phyloP scores from a whole-genome alignment of 2,888 invertebrate species.

The Villa cingulata region DNA sequence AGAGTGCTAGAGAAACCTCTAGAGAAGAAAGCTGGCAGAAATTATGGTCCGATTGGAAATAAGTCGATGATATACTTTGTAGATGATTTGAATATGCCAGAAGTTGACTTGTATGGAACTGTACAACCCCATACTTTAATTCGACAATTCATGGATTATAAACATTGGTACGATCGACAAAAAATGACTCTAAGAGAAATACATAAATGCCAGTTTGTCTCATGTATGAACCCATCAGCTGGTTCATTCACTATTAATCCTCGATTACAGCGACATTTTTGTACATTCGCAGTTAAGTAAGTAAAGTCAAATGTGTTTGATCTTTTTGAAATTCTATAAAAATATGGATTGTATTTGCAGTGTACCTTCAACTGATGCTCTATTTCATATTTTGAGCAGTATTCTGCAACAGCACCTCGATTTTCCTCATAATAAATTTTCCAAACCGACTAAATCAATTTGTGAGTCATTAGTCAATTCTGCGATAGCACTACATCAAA shows the following conservation, averaged over 20 bases:
- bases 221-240: slow-evolving; percentile 94
- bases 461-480: slow-evolving; percentile 50
- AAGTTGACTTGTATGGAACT: slow-evolving; percentile 86
- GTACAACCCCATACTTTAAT: slow-evolving; percentile 91
- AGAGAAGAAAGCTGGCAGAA: slow-evolving; percentile 89
- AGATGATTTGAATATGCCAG: slow-evolving; percentile 96
- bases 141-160: slow-evolving; percentile 84
- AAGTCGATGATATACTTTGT: slow-evolving; percentile 87
- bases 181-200: slow-evolving; percentile 82
- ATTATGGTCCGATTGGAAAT: slow-evolving; percentile 86
- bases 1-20: slow-evolving; percentile 77
- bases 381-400: slow-evolving; percentile 69
- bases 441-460: slow-evolving; percentile 32
- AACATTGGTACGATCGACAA: slow-evolving; percentile 86
- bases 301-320: too few species aligned
- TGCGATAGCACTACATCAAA: slow-evolving; percentile 63
- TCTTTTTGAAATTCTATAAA: too few species aligned
- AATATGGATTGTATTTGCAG: slow-evolving; percentile 38
- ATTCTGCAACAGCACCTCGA: slow-evolving; percentile 66
- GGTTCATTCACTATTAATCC: slow-evolving; percentile 91
- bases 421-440: slow-evolving; percentile 53
- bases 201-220: slow-evolving; percentile 83
- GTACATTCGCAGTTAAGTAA: slow-evolving; percentile 71
- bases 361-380: slow-evolving; percentile 70
- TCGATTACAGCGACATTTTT: slow-evolving; percentile 75